Percentiles rank a stretch among this genome's conserved stretches.
phyloP scores from a whole-genome alignment of 2,888 invertebrate species.

The Pachydiplax longipennis region DNA sequence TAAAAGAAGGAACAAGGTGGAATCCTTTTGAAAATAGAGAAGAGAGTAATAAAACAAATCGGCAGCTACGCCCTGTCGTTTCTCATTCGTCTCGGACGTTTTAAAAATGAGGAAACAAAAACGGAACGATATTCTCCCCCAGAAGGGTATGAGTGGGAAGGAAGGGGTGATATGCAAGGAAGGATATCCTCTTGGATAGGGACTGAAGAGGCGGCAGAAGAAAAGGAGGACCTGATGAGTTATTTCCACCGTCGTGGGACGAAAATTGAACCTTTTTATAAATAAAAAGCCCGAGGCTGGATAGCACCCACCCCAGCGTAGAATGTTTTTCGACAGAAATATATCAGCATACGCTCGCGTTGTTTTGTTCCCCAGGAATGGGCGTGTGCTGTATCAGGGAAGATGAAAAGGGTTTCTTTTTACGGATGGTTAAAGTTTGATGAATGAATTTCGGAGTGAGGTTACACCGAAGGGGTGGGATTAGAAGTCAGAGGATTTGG shows the following conservation, averaged over 20 bases:
- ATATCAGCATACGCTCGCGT: not conserved
- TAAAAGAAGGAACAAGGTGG: not conserved
- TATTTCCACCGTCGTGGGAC: not conserved
- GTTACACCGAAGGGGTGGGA: not conserved
- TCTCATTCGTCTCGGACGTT: not conserved
- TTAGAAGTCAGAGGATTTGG: not conserved
- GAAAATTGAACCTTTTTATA: not conserved
- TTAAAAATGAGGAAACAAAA: not conserved
- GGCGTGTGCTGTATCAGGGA: not conserved
- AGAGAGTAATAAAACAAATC: not conserved
- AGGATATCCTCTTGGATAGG: not conserved
- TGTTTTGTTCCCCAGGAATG: not conserved
- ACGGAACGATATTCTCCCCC: not conserved
- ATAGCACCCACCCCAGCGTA: not conserved
- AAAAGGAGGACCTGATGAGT: not conserved
- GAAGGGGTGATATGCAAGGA: not conserved
- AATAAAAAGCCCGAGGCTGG: not conserved
- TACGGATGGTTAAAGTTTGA: not conserved
- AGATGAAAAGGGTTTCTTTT: not conserved
- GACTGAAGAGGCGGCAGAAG: not conserved
- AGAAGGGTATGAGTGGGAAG: not conserved
- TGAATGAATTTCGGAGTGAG: not conserved
- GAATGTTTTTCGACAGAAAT: not conserved
- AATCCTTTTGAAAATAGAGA: not conserved
- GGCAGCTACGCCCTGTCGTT: not conserved